Evolutionary conservation across 2,888 invertebrate species (phyloP).

Genomic region (Alsophila aescularia): DNA sequence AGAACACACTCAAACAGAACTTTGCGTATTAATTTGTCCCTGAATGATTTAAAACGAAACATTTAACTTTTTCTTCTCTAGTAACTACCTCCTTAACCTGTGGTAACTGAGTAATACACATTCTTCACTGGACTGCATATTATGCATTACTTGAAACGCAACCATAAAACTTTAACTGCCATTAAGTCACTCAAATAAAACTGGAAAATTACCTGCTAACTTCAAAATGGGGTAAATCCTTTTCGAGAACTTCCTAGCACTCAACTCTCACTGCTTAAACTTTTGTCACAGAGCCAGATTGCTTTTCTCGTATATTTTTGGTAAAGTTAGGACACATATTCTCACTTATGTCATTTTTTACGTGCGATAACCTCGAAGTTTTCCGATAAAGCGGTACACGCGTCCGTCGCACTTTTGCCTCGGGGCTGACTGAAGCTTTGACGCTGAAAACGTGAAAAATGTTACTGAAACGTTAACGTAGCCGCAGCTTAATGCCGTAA

Average conservation of each 20-base stretch:
- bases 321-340: slow-evolving; percentile 5
- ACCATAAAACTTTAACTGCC: not conserved
- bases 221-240: slow-evolving; percentile 33
- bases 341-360: slow-evolving; percentile 18
- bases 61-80: too few relatives aligned
- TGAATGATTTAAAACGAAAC: too few relatives aligned
- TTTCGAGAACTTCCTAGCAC: slow-evolving; percentile 20
- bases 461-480: slow-evolving; percentile 41
- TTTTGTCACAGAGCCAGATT: slow-evolving; percentile 13
- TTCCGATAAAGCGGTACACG: slow-evolving; percentile 31
- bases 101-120: too few relatives aligned
- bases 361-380: slow-evolving; percentile 28
- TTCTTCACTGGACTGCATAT: not conserved
- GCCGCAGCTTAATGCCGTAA: slow-evolving; percentile 47
- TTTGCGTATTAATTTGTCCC: too few relatives aligned
- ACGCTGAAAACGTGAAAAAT: slow-evolving; percentile 18
- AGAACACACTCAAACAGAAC: too few relatives aligned
- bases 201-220: slow-evolving; percentile 29
- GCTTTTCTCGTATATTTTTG: not conserved
- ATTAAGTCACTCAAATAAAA: not conserved
- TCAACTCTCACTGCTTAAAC: slow-evolving; percentile 25
- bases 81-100: too few relatives aligned
- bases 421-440: slow-evolving; percentile 46
- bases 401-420: slow-evolving; percentile 35
- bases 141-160: not conserved